A percentile compares a stretch with the other conserved stretches of the same genome.
Evolutionary conservation across 2,797 vertebrate species (phyloP).

Genomic region (Manis crassicaudata): DNA sequence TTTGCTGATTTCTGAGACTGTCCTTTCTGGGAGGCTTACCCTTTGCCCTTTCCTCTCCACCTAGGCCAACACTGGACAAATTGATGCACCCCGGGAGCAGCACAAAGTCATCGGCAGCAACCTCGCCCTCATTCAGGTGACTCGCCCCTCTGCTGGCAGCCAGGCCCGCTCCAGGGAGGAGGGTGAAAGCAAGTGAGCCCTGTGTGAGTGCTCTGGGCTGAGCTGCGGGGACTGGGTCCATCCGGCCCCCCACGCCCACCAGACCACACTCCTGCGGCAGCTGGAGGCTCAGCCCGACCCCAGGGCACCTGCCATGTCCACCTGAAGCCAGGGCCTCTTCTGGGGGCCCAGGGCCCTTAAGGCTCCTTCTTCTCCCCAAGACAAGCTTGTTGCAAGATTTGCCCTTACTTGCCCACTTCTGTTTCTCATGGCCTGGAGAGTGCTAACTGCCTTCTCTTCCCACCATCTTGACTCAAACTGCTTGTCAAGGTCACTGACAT

Average conservation of each 20-base stretch:
- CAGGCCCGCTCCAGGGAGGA: neutral
- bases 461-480: too few species aligned
- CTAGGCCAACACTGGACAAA: constrained; percentile 96
- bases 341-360: neutral
- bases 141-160: neutral
- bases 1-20: neutral
- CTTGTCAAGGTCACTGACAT: neutral
- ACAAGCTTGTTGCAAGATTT: neutral
- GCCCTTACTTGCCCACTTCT: neutral
- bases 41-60: constrained; percentile 49
- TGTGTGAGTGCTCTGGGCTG: neutral
- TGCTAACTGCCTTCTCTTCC: neutral
- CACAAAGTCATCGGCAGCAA: constrained; percentile 95
- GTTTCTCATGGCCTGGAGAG: neutral
- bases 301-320: neutral
- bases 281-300: neutral
- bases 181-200: neutral
- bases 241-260: too few species aligned
- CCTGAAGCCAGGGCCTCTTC: neutral
- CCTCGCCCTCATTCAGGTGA: constrained; percentile 97
- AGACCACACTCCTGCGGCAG: neutral
- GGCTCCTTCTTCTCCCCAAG: neutral
- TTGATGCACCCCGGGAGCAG: constrained; percentile 93
- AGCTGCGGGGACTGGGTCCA: neutral
- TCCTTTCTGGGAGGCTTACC: neutral